Evolutionary conservation across 2,888 invertebrate genomes (phyloP).

Genomic region (Nemotelus nigrinus): DNA sequence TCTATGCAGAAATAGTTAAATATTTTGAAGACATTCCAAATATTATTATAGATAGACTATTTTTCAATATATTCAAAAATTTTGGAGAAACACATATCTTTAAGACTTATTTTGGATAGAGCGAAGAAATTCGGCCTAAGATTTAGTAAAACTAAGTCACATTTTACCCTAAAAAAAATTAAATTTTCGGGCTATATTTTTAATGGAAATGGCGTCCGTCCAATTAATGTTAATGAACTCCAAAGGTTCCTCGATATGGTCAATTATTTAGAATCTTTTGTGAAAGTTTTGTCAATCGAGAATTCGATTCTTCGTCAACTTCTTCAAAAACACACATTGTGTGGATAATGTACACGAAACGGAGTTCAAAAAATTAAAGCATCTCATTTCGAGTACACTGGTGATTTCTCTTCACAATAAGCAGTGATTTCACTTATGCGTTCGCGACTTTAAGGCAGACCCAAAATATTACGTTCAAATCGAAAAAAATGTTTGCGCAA

Average conservation of each 20-base stretch:
- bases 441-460: neutral
- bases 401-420: neutral
- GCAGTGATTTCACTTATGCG: neutral
- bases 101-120: neutral
- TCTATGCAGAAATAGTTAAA: constrained; percentile 47
- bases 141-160: neutral
- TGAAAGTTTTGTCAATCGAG: neutral
- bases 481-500: neutral
- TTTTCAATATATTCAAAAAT: neutral
- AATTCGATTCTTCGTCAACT: neutral
- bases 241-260: neutral
- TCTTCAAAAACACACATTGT: neutral
- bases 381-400: neutral
- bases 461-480: neutral
- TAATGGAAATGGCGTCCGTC: no score
- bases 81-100: neutral
- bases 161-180: neutral
- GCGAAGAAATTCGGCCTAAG: neutral
- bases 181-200: neutral
- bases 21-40: constrained; percentile 42
- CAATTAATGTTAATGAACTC: no score
- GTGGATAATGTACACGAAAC: no score
- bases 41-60: neutral
- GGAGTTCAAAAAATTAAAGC: neutral
- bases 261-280: neutral